Percentiles rank a stretch among this genome's conserved stretches.
phyloP scores from a whole-genome alignment of 1,140 invertebrate species.

The Trinorchestia longiramus region DNA sequence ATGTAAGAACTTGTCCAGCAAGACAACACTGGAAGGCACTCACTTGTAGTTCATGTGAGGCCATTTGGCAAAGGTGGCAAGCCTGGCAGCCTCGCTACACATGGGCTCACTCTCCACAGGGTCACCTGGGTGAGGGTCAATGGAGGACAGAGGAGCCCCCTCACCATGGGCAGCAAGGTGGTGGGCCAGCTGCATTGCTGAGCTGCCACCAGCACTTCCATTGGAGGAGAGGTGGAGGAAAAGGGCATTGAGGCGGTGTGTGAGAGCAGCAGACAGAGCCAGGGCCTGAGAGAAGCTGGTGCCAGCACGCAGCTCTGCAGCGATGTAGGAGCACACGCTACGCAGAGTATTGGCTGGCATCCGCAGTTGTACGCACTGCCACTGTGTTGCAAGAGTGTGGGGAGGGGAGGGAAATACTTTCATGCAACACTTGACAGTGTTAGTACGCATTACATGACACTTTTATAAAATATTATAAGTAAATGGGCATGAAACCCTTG shows the following conservation, averaged over 20 bases:
- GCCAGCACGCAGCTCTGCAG: slow-evolving; percentile 84
- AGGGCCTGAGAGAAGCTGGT: slow-evolving; percentile 86
- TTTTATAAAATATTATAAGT: slow-evolving; percentile 5
- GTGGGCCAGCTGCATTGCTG: slow-evolving; percentile 61
- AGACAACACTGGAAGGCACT: slow-evolving; percentile 66
- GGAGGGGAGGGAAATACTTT: slow-evolving; percentile 56
- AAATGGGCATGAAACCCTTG: too few species aligned
- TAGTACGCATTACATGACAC: neutral
- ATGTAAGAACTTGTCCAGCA: neutral
- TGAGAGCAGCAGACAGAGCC: slow-evolving; percentile 88
- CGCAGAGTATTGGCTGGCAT: slow-evolving; percentile 83
- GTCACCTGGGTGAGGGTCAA: slow-evolving; percentile 69
- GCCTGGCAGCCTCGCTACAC: slow-evolving; percentile 90
- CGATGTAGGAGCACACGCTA: slow-evolving; percentile 81
- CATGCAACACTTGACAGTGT: neutral
- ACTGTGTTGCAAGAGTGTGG: slow-evolving; percentile 76
- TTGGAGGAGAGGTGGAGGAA: slow-evolving; percentile 72
- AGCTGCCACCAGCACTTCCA: slow-evolving; percentile 49
- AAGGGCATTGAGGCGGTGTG: slow-evolving; percentile 81
- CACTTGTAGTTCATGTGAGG: slow-evolving; percentile 97
- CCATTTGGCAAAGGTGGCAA: slow-evolving; percentile 92
- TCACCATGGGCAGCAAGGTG: slow-evolving; percentile 66
- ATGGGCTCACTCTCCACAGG: slow-evolving; percentile 79
- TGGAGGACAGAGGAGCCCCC: slow-evolving; percentile 67
- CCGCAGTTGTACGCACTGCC: slow-evolving; percentile 88